Evolutionary conservation across 1,140 invertebrate species (phyloP).

Genomic region (Drosophila micromelanica): DNA sequence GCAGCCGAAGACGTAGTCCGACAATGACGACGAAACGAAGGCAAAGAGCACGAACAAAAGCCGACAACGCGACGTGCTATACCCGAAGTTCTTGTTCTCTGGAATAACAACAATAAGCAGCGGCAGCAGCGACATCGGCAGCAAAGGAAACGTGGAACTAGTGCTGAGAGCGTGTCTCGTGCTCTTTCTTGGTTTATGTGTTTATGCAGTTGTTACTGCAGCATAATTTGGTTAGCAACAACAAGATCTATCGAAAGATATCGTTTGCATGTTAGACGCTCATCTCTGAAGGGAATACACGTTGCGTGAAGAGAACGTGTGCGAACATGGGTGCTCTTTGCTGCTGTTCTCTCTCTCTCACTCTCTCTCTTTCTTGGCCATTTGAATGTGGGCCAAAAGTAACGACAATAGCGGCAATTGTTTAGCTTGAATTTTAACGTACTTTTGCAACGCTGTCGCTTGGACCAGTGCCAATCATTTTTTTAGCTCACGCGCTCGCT

Average conservation of each 20-base stretch:
- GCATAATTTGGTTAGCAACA: slow-evolving; percentile 10
- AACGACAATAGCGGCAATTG: slow-evolving; percentile 78
- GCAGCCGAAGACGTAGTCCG: slow-evolving; percentile 32
- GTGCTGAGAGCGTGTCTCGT: slow-evolving; percentile 40
- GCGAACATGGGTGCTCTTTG: slow-evolving; percentile 26
- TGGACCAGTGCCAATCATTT: slow-evolving; percentile 50
- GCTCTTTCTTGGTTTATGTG: slow-evolving; percentile 6
- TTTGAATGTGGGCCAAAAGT: slow-evolving; percentile 79
- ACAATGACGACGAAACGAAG: slow-evolving; percentile 28
- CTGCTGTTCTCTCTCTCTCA: slow-evolving; percentile 5
- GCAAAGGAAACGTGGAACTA: slow-evolving; percentile 56
- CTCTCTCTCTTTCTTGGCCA: slow-evolving; percentile 26
- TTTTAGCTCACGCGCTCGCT: slow-evolving; percentile 6
- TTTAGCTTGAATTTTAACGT: slow-evolving; percentile 58
- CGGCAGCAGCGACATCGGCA: slow-evolving; percentile 19
- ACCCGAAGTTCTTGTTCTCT: slow-evolving; percentile 50
- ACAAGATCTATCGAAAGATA: slow-evolving; percentile 13
- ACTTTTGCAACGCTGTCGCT: slow-evolving; percentile 40
- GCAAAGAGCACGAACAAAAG: slow-evolving; percentile 51
- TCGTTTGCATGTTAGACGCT: background rate
- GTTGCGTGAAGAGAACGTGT: slow-evolving; percentile 31
- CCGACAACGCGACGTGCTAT: slow-evolving; percentile 44
- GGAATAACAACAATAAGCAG: slow-evolving; percentile 28
- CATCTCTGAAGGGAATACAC: slow-evolving; percentile 37
- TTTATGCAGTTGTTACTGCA: slow-evolving; percentile 5